Percentiles rank a stretch among this genome's conserved stretches.
Conservation (phyloP, 2,888 invertebrate species). For the Ormyrus labotus region DNA sequence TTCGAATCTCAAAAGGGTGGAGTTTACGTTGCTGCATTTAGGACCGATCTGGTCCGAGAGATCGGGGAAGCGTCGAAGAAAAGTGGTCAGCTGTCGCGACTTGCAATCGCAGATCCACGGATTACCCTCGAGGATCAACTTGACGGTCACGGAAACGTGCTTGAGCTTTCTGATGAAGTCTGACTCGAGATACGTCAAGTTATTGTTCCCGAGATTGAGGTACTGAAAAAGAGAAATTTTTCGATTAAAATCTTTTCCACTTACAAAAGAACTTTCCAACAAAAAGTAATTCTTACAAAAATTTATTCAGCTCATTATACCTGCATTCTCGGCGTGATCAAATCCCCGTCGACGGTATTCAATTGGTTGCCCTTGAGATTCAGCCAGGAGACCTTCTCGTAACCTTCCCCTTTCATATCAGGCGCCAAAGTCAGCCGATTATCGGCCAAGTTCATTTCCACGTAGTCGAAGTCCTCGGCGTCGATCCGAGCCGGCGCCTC, state of each 20-base stretch:
- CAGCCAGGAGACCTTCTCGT: slow-evolving; percentile 77
- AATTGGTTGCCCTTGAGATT: slow-evolving; percentile 77
- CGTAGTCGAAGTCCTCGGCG: slow-evolving; percentile 47
- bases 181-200: slow-evolving; percentile 76
- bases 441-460: slow-evolving; percentile 76
- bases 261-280: background rate
- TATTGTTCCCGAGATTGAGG: slow-evolving; percentile 79
- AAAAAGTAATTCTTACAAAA: background rate
- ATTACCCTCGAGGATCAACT: too few relatives aligned
- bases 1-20: too few relatives aligned
- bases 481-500: slow-evolving; percentile 74
- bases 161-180: slow-evolving; percentile 74
- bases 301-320: slow-evolving; percentile 61
- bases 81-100: too few relatives aligned
- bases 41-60: too few relatives aligned
- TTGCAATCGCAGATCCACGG: too few relatives aligned
- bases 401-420: slow-evolving; percentile 70
- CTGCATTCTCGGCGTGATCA: slow-evolving; percentile 75
- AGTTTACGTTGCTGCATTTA: too few relatives aligned
- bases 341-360: slow-evolving; percentile 68
- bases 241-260: background rate
- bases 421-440: slow-evolving; percentile 74
- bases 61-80: too few relatives aligned
- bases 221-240: slow-evolving; percentile 60
- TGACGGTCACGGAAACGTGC: too few relatives aligned